Evolutionary conservation across 37 sponge, comb jelly and placozoan genomes (phyloP), one percentile per base, ranked within the genome.

Genomic region (Geodia barretti): DNA sequence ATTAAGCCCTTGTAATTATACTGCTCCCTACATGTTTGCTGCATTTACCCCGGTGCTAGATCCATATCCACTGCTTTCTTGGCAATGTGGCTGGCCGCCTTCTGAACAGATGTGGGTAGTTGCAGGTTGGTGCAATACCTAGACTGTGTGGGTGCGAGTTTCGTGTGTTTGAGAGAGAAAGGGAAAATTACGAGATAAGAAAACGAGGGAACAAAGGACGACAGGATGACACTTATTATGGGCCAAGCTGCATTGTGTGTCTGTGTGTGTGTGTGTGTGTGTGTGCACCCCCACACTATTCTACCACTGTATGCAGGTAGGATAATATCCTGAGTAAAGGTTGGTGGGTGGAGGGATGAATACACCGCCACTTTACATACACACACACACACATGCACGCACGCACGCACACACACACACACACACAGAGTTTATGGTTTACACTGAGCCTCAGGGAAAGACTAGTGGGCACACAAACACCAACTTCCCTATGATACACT

Each of bases 1-100:
- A n/a, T n/a, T n/a, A n/a, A n/a, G n/a, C n/a, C n/a, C n/a, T n/a
- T n/a, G n/a, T n/a, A n/a, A n/a, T n/a, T n/a, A n/a, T n/a, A n/a
- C n/a, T n/a, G n/a, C n/a, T n/a, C n/a, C n/a, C n/a, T n/a, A n/a
- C n/a, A n/a, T n/a, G n/a, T n/a, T n/a, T 65, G 8, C 26, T 40
- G 58, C 21, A 83, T 84, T 73, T 59, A 91, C 90, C 98, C 98
- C 38, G 96, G 91, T 25, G 93, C 95, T 29, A 98, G 81, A 62
- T 98, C 98, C 65, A 95, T 34, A 25, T 91, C 83, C 36, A 83
- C 82, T 25, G 94, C 93, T 72, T 89, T 91, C 74, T 89, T 70
- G 19, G 98, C 96, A 72, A 98, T 95, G 83, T 88, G 87, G n/a
- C 74, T 89, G 39, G 98, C 98, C 21, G 94, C 94, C 60, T 90